Evolutionary conservation across 2,797 vertebrate species (phyloP).

Genomic region (Chromobotia macracanthus): DNA sequence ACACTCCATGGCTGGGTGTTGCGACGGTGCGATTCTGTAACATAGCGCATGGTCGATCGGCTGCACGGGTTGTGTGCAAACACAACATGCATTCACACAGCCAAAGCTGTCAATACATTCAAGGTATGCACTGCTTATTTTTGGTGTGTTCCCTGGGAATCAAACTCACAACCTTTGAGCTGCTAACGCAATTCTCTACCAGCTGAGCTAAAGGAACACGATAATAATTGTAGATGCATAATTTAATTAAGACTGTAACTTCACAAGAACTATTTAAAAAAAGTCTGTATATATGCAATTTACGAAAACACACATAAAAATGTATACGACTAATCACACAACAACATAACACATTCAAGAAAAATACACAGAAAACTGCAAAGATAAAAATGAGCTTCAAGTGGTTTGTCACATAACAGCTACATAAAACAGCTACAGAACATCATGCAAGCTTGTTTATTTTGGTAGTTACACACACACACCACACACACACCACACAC

Average conservation of each 20-base stretch:
- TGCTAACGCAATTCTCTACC: too few species aligned
- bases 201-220: too few species aligned
- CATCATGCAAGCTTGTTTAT: not conserved
- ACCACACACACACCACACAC: conserved; percentile 48
- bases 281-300: not conserved
- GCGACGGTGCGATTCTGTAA: conserved; percentile 96
- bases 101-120: not conserved
- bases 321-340: not conserved
- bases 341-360: not conserved
- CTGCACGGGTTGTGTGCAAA: conserved; percentile 53
- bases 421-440: not conserved
- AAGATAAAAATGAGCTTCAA: not conserved
- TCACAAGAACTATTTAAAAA: not conserved
- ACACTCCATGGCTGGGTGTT: conserved; percentile 96
- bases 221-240: too few species aligned
- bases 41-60: conserved; percentile 63
- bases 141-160: too few species aligned
- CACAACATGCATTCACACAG: conserved; percentile 41
- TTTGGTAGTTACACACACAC: conserved; percentile 53
- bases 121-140: too few species aligned
- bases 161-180: too few species aligned
- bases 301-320: not conserved
- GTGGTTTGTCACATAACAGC: not conserved
- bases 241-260: not conserved
- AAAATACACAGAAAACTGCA: not conserved